Evolutionary conservation across 2,888 invertebrate species (phyloP), one percentile per base, ranked within the genome.

Genomic region (Tortrix viridana): DNA sequence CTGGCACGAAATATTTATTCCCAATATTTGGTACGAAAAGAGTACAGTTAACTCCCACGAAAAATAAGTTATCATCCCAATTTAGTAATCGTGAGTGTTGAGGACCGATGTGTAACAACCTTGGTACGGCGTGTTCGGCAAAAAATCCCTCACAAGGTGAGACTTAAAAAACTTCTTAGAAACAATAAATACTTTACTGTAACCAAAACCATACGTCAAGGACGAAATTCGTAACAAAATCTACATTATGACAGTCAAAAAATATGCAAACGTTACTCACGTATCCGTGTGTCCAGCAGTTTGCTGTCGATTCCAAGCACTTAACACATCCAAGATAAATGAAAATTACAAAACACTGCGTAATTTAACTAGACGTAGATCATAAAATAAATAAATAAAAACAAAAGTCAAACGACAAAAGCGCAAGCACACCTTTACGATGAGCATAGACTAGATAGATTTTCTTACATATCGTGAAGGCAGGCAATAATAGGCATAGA

Each of bases 121-220:
- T 32, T 32, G 32, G 32, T 12, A 32, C 12, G 32, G 32, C 32
- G 12, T 12, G 32, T 32, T 12, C 32, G 32, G 32, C 26, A 32
- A 32, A 32, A 32, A 41, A 41, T 16, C 44, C 19, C 16, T 32
- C n/a, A 37, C 9, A 41, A 50, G 43, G 9, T 12, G n/a, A 23
- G n/a, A 37, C 20, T 37, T 46, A 37, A 37, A 16, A 44, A 37
- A 19, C 20, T 48, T 20, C 41, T 49, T 38, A 12, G 43, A 22
- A 53, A 32, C 23, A 37, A 41, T 23, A 41, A 41, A 14, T 3
- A 32, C 9, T 9, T 16, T n/a, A 58, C 47, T 47, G 57, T 38
- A 58, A 59, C 37, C 57, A 75, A 74, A 77, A 74, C 68, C 63
- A 74, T 70, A 80, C 76, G 73, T 78, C 85, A 85, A 84, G 84